Conservation (phyloP, 2,797 vertebrate species). For the Neosilurus mollespiculum region DNA sequence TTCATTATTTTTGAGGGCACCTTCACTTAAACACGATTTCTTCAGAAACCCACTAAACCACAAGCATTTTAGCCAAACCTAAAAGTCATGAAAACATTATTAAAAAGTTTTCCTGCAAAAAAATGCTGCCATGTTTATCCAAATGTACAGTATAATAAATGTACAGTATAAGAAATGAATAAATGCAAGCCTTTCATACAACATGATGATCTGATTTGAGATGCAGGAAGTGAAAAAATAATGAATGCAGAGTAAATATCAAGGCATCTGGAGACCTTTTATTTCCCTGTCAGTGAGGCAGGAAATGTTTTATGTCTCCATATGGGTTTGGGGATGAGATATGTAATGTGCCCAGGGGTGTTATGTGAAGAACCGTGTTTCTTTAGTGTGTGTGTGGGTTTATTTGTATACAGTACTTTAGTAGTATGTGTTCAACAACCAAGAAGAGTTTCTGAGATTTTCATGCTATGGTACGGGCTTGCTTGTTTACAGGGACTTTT, state of each 20-base stretch:
- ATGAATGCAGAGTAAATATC: constrained; percentile 43
- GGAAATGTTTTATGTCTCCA: constrained; percentile 28
- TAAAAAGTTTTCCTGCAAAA: neutral
- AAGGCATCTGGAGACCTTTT: constrained; percentile 36
- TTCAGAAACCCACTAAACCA: neutral
- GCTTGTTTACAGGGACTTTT: neutral
- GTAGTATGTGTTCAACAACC: neutral
- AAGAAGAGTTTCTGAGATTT: neutral
- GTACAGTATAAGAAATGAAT: no score
- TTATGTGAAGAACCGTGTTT: neutral
- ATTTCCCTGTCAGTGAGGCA: constrained; percentile 30
- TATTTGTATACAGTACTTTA: neutral
- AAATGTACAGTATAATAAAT: constrained; percentile 38
- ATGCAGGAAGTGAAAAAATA: constrained; percentile 56
- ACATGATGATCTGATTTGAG: constrained; percentile 23
- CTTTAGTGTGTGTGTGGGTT: neutral
- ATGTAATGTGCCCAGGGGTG: constrained; percentile 1
- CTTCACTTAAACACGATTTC: neutral
- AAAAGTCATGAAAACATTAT: neutral
- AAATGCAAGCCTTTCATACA: constrained; percentile 66
- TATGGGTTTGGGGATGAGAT: constrained; percentile 4
- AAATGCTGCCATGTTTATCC: neutral
- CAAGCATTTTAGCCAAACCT: neutral
- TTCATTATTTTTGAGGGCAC: neutral
- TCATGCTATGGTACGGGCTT: neutral